Base-by-base conservation (phyloP, 2,797 vertebrate species). In the Gymnoscopelus braueri region DNA sequence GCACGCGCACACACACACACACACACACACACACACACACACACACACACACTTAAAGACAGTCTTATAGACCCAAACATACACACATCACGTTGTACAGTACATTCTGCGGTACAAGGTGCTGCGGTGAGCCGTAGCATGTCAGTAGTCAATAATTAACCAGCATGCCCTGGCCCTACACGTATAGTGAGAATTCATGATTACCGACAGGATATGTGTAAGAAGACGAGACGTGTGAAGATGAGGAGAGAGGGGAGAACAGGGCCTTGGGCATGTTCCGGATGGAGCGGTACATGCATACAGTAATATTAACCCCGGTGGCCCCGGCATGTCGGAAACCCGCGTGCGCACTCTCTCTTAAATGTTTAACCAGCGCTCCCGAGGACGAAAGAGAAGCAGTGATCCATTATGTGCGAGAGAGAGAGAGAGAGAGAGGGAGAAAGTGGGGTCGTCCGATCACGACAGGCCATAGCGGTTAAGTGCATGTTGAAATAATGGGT, bases 321-420 rank as follows among this genome's bases (percentile, higher is more conserved):
- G 48, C 64, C 63, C 35, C 8, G 8, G 62, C 66, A 54, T 57
- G 63, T 58, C 32, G 56, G 72, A 80, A 64, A 65, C 67, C 7
- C 39, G 23, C 66, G 66, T 32, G 49, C 3, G 29, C 24, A 47
- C 9, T 63, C 76, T 76, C 71, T 75, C 86, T 83, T 87, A 67
- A 86, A 82, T 79, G 61, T 80, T 82, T 74, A 82, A 88, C 67
- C 65, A 78, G 58, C 66, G 61, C 74, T 84, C 64, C 69, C 73
- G 71, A 14, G n/a, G 64, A 44, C 2, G 39, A 44, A 74, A 65
- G 66, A 75, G 69, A 50, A 77, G 54, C 51, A 75, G 39, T 19
- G 53, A 81, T 86, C 74, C 69, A 80, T 87, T 84, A 82, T 54
- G 50, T 51, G n/a, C 14, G 50, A 4, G 50, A 51, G 50, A n/a